phyloP scores from a whole-genome alignment of 2,888 invertebrate genomes.

The Coleophora deauratella region DNA sequence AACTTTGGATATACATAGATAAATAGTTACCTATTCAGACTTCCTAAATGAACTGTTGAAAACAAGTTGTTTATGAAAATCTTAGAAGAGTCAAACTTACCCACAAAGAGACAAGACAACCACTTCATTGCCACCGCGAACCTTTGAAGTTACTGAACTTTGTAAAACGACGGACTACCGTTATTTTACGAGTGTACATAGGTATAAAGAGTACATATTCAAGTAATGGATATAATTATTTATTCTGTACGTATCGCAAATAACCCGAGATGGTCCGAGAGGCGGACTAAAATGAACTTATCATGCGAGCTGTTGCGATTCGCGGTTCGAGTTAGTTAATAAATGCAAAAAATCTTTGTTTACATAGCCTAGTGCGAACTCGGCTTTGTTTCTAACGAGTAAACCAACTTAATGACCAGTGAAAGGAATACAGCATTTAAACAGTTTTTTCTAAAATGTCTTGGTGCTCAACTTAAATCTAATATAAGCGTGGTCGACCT shows the following conservation, averaged over 20 bases:
- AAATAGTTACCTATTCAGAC: no score
- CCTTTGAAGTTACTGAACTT: neutral
- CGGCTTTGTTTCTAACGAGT: constrained; percentile 31
- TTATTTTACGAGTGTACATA: constrained; percentile 10
- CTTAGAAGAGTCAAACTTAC: constrained; percentile 15
- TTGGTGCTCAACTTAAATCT: constrained; percentile 26
- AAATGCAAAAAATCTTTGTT: constrained; percentile 42
- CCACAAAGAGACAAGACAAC: constrained; percentile 19
- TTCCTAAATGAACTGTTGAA: no score
- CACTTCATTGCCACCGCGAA: constrained; percentile 20
- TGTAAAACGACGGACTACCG: constrained; percentile 4
- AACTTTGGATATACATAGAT: no score
- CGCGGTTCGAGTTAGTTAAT: constrained; percentile 21
- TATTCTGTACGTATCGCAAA: constrained; percentile 16
- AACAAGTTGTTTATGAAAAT: no score
- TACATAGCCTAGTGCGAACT: constrained; percentile 18
- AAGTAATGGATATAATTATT: constrained; percentile 1
- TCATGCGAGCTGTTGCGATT: constrained; percentile 30
- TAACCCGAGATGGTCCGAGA: constrained; percentile 21
- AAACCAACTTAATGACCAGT: constrained; percentile 23
- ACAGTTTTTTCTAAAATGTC: constrained; percentile 25
- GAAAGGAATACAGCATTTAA: constrained; percentile 38
- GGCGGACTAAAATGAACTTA: constrained; percentile 45
- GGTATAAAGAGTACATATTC: neutral
- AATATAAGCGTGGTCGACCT: constrained; percentile 36